Conservation (phyloP, 92 coral and sea anemone genomes). For the Bergia sp. region DNA sequence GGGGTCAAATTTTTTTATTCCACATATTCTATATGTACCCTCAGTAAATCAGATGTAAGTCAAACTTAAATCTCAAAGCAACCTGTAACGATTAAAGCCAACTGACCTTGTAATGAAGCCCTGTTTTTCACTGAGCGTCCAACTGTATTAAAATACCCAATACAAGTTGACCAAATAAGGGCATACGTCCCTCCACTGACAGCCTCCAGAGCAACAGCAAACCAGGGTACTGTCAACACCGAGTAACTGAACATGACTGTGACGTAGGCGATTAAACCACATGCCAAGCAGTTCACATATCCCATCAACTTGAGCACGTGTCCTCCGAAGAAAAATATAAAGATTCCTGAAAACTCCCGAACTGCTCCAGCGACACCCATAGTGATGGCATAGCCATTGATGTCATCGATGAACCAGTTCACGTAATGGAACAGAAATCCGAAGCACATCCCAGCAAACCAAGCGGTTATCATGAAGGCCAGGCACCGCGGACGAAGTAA, state of each 20-base stretch:
- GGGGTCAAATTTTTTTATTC: no score
- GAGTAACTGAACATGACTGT: slow-evolving; percentile 79
- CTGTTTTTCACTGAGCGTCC: slow-evolving; percentile 53
- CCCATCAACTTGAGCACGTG: slow-evolving; percentile 68
- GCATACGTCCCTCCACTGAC: slow-evolving; percentile 91
- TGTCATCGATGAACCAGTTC: slow-evolving; percentile 94
- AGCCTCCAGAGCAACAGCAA: slow-evolving; percentile 83
- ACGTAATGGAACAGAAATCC: slow-evolving; percentile 94
- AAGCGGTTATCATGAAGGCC: slow-evolving; percentile 72
- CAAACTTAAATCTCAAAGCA: no score
- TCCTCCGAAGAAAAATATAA: slow-evolving; percentile 77
- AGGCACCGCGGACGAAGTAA: slow-evolving; percentile 67
- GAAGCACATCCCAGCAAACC: slow-evolving; percentile 87
- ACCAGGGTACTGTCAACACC: slow-evolving; percentile 80
- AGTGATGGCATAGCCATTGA: slow-evolving; percentile 72
- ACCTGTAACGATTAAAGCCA: not conserved
- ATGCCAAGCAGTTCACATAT: slow-evolving; percentile 74
- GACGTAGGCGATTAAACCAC: slow-evolving; percentile 80
- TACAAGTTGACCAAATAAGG: slow-evolving; percentile 88
- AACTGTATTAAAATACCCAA: slow-evolving; percentile 75
- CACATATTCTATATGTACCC: no score
- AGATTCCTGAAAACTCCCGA: slow-evolving; percentile 82
- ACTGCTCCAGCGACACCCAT: slow-evolving; percentile 97
- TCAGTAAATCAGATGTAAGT: not conserved
- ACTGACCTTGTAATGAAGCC: slow-evolving; percentile 36